Base-by-base conservation (phyloP, 1,140 invertebrate species). In the Cydia splendana region DNA sequence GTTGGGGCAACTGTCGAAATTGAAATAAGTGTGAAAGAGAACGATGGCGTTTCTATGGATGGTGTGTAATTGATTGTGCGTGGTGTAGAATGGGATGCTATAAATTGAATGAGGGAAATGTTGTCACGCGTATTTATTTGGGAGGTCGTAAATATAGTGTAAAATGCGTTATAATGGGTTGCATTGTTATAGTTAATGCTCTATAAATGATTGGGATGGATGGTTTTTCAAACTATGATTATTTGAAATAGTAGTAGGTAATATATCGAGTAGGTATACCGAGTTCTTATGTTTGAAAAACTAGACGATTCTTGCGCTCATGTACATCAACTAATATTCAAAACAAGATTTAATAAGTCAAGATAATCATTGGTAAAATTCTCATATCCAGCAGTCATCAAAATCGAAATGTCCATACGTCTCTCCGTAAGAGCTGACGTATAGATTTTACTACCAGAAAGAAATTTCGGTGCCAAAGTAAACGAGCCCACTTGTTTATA, bases 101-200 rank as follows among this genome's bases (percentile, higher is more conserved):
- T 79, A 80, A 80, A 83, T 80, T 83, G 84, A 77, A 82, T 82
- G 79, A 79, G 82, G 77, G 65, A 83, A 85, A 87, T 82, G 79
- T 84, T 86, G 81, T 85, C 80, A 87, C 87, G 82, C 80, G 79
- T 79, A 80, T 82, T 76, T 79, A 81, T 83, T 81, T 12, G 38
- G 67, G 30, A 71, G 67, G 67, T 71, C 67, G 30, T 71, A 71
- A 71, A 75, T 75, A 75, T 45, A 51, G 15, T 34, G 74, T 75
- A 18, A 53, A 75, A 38, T 75, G 48, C 24, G 67, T 71, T 45
- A 45, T 53, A 28, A 51, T 75, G 28, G n/a, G 45, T 75, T 53
- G 45, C 42, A 74, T 53, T 75, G 45, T 75, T 75, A 45, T 30
- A 48, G 51, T 53, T 75, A 75, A 75, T 75, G 45, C 12, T 24